Conservation (phyloP, 1,140 invertebrate genomes). For the Hylaeus anthracinus region DNA sequence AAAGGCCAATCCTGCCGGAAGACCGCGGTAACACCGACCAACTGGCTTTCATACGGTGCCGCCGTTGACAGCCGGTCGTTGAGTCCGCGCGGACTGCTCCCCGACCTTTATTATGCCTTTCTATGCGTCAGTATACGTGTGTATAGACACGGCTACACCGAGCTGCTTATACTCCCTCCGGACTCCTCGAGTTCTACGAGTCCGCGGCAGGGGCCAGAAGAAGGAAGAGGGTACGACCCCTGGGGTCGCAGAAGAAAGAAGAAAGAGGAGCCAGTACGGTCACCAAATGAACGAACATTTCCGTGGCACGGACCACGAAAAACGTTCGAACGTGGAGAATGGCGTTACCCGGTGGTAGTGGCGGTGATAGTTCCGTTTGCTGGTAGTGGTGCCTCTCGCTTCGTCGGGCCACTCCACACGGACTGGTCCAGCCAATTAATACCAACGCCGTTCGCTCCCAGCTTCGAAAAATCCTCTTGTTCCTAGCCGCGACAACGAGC, state of each 20-base stretch:
- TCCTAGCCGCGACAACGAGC: constrained; percentile 43
- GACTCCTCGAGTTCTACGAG: constrained; percentile 20
- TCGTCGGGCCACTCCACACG: constrained; percentile 52
- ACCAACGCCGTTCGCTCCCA: constrained; percentile 64
- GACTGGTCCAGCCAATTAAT: constrained; percentile 75
- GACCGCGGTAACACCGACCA: constrained; percentile 54
- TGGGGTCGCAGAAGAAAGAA: constrained; percentile 39
- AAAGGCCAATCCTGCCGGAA: constrained; percentile 69
- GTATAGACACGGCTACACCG: constrained; percentile 51
- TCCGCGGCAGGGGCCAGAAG: constrained; percentile 8
- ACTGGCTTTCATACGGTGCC: constrained; percentile 44
- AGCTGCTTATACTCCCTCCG: constrained; percentile 34
- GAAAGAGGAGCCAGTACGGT: constrained; percentile 42
- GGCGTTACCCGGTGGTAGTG: constrained; percentile 17
- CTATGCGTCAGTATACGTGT: constrained; percentile 55
- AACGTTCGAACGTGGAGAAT: constrained; percentile 44
- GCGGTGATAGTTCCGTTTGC: neutral
- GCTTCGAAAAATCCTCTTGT: constrained; percentile 56
- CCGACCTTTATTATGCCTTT: constrained; percentile 73
- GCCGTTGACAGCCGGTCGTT: constrained; percentile 49
- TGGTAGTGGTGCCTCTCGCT: constrained; percentile 18
- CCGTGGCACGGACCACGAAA: constrained; percentile 73
- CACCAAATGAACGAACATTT: constrained; percentile 60
- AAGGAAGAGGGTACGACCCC: constrained; percentile 50
- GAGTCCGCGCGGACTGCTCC: constrained; percentile 75